Evolutionary conservation across 2,113 vertebrate species (phyloP).

Genomic region (Tricholaema leucomelas): DNA sequence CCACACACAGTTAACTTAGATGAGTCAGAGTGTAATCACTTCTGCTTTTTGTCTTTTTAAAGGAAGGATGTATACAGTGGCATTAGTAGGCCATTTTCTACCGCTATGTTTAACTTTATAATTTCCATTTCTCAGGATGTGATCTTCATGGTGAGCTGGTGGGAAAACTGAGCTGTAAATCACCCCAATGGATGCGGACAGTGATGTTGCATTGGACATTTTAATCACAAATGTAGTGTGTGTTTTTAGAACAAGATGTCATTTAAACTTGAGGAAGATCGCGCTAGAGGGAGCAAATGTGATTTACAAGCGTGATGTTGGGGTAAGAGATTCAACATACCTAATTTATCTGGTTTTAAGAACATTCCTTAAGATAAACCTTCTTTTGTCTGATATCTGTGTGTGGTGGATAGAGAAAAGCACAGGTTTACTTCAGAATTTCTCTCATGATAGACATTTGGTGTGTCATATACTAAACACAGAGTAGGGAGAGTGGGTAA

Average conservation of each 20-base stretch:
- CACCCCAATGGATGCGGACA: slow-evolving; percentile 95
- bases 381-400: not conserved
- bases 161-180: slow-evolving; percentile 72
- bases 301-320: slow-evolving; percentile 97
- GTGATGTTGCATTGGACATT: slow-evolving; percentile 96
- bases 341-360: not conserved
- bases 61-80: not conserved
- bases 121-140: slow-evolving; percentile 74
- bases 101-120: slow-evolving; percentile 5
- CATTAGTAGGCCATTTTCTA: not conserved
- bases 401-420: not conserved
- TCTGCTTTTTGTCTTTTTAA: slow-evolving; percentile 26
- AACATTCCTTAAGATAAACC: not conserved
- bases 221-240: slow-evolving; percentile 98
- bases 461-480: not conserved
- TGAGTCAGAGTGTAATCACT: not conserved
- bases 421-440: not conserved
- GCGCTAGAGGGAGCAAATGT: slow-evolving; percentile 95
- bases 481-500: not conserved
- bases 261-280: slow-evolving; percentile 97
- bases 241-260: slow-evolving; percentile 97
- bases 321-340: slow-evolving; percentile 80
- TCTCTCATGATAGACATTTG: not conserved
- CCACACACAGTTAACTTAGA: not conserved
- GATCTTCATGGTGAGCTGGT: slow-evolving; percentile 77